Conservation (phyloP, 92 coral and sea anemone genomes). For the Epizoanthus fatuus region DNA sequence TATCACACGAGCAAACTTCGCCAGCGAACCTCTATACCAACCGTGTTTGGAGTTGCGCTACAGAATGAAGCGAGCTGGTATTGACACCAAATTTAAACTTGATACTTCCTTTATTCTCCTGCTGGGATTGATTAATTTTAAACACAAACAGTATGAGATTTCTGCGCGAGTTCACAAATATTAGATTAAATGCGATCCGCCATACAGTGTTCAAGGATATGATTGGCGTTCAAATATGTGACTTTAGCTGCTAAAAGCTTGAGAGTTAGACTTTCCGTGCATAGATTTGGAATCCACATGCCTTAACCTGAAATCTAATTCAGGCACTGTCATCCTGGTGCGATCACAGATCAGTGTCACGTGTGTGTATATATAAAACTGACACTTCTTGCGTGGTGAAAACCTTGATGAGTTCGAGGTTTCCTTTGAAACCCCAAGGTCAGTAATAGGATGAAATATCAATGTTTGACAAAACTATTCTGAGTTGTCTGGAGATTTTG, state of each 20-base stretch:
- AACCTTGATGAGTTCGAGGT: no score
- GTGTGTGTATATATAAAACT: conserved; percentile 1
- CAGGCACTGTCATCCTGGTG: not conserved
- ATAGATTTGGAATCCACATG: not conserved
- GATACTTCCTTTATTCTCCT: conserved; percentile 13
- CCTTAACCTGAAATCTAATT: conserved; percentile 7
- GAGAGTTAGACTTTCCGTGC: not conserved
- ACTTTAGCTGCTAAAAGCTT: conserved; percentile 37
- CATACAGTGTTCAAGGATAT: not conserved
- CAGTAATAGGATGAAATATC: not conserved
- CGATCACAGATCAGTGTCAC: not conserved
- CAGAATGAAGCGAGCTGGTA: conserved; percentile 19
- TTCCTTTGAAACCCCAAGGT: conserved; percentile 6
- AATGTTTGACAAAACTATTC: not conserved
- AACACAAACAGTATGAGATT: conserved; percentile 42
- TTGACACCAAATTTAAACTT: conserved; percentile 38
- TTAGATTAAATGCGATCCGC: conserved; percentile 27
- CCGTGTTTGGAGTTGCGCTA: conserved; percentile 5
- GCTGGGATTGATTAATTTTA: conserved; percentile 48
- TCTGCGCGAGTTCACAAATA: conserved; percentile 21
- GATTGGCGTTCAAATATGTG: conserved; percentile 11
- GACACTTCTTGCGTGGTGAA: conserved; percentile 17
- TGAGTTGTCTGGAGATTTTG: not conserved
- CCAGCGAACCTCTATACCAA: not conserved
- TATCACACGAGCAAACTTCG: not conserved